Conservation (phyloP, 2,888 invertebrate species). For the Diplolepis rosae region DNA sequence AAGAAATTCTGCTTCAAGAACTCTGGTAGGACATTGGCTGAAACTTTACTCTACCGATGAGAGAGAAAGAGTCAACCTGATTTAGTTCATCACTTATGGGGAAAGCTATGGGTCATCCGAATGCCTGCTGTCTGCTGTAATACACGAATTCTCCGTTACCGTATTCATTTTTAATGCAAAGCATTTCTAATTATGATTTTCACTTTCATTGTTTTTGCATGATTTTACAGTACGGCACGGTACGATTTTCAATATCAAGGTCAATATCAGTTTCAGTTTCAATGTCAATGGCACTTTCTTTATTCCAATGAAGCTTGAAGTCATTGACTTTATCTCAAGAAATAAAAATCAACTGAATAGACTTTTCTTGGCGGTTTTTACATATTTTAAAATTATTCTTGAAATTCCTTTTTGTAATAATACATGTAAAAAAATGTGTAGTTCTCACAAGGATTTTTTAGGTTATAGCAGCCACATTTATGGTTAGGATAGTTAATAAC, state of each 20-base stretch:
- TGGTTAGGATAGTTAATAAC: no score
- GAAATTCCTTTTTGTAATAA: no score
- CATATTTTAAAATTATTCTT: no score
- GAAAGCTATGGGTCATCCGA: slow-evolving; percentile 58
- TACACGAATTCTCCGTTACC: neutral
- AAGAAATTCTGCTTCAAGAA: slow-evolving; percentile 59
- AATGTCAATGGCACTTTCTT: slow-evolving; percentile 11
- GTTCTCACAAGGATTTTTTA: no score
- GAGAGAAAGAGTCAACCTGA: slow-evolving; percentile 67
- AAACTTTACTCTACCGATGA: slow-evolving; percentile 63
- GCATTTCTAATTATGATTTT: neutral
- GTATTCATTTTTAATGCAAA: slow-evolving; percentile 9
- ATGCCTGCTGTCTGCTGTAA: neutral
- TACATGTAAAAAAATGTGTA: no score
- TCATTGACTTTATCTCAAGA: neutral
- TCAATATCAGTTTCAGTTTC: slow-evolving; percentile 18
- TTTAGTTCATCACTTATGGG: slow-evolving; percentile 64
- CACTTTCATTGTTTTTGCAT: slow-evolving; percentile 10
- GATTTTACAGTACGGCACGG: neutral
- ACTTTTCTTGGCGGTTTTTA: no score
- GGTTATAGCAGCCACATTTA: no score
- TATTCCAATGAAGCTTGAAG: neutral
- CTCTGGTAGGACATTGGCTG: slow-evolving; percentile 64
- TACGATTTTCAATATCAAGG: slow-evolving; percentile 1
- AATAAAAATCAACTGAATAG: no score